Base-by-base conservation (phyloP, 2,797 vertebrate species). In the Sebastes jordani region DNA sequence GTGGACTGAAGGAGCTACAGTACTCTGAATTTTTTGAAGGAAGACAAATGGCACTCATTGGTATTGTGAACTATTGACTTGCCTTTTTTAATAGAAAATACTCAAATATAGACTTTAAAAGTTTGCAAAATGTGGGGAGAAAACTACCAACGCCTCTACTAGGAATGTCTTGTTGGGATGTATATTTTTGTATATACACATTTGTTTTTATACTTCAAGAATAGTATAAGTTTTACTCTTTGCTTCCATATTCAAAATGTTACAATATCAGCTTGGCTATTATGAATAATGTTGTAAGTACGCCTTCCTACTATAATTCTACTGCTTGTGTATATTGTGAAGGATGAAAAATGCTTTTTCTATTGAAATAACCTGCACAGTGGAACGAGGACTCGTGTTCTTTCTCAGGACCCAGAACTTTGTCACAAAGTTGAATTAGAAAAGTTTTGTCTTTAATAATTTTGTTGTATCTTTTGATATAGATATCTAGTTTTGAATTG, bases 141-240 rank as follows among this genome's bases (percentile, higher is more conserved):
- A 27, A 25, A 42, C 71, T 29, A 62, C 66, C 75, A 67, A 84
- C 2, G 55, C 81, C 80, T 86, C 82, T 86, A 83, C 72, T 74
- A 77, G 83, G 72, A 83, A 88, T 63, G 82, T 94, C 76, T 85
- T 54, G 30, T 80, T 74, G 78, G 66, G 71, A 86, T 95, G 95
- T 96, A 94, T 92, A 94, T 94, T 91, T 86, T 87, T 96, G 92
- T 96, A 94, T 60, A 95, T 93, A 94, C 22, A 84, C 73, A 84
- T 79, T 83, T 90, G 84, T 89, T 93, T 92, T 94, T 88, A 85
- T 90, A 88, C 84, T 81, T 78, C 7, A 22, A 80, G n/a, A n/a
- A n/a, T n/a, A n/a, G n/a, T n/a, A 22, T 59, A 62, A 59, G 36
- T 72, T 85, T 80, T 61, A 55, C 32, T 64, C 56, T 76, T 81